These are phyloP conservation scores for Smittia sp. DNA, from an alignment of 2,888 invertebrate genomes.

Conservation along the genomic window DNA sequence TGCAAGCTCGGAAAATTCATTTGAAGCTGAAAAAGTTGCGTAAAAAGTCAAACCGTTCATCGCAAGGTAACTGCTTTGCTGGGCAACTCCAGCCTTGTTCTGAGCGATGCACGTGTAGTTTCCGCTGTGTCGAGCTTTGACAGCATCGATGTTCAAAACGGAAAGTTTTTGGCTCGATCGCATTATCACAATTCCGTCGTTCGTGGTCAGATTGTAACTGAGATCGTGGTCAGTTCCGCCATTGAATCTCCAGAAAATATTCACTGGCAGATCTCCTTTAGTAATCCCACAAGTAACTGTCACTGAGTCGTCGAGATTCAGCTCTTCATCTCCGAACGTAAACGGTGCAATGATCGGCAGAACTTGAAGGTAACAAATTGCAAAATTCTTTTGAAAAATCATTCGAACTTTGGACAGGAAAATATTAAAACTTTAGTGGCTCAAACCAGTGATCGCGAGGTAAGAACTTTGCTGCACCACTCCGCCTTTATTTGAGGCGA, in stretches of 20 bases:
- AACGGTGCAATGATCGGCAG: constrained; percentile 54
- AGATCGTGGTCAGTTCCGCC: constrained; percentile 44
- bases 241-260: constrained; percentile 67
- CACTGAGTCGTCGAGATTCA: constrained; percentile 71
- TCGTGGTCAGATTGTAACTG: constrained; percentile 49
- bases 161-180: constrained; percentile 61
- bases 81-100: constrained; percentile 58
- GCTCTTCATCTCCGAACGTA: constrained; percentile 51
- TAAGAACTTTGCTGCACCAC: constrained; percentile 56
- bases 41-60: constrained; percentile 60
- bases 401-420: not conserved
- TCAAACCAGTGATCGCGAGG: constrained; percentile 60
- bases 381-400: constrained; percentile 4
- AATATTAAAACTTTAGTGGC: constrained; percentile 16
- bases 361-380: constrained; percentile 32
- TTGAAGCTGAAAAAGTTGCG: not conserved
- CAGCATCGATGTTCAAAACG: constrained; percentile 62
- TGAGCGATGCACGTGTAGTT: constrained; percentile 61
- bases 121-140: constrained; percentile 61
- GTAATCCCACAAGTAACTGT: constrained; percentile 66
- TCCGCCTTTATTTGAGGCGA: constrained; percentile 61
- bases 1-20: constrained; percentile 10
- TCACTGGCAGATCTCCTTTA: constrained; percentile 68
- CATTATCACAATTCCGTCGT: constrained; percentile 57
- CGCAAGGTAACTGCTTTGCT: constrained; percentile 56